Evolutionary conservation across 2,888 invertebrate species (phyloP), one percentile per base, ranked within the genome.

Genomic region (Branchipolynoe longqiensis): DNA sequence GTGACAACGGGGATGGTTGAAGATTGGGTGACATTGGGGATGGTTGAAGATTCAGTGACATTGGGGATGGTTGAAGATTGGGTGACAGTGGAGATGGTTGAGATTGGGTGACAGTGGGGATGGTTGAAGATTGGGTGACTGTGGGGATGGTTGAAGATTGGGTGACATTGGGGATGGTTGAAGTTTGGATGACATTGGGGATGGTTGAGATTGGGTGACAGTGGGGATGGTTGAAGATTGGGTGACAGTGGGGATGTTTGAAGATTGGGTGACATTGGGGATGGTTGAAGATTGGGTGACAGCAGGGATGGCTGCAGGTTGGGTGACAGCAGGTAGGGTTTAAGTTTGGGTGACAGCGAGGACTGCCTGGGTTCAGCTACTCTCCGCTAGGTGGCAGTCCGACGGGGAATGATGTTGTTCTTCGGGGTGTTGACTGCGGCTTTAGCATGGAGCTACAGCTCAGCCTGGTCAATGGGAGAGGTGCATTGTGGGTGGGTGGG

Each of bases 161-260:
- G n/a, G n/a, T n/a, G n/a, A n/a, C n/a, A n/a, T n/a, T n/a, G n/a
- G n/a, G n/a, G n/a, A n/a, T n/a, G n/a, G n/a, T n/a, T n/a, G n/a
- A n/a, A n/a, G n/a, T n/a, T n/a, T 1, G 82, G 82, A 82, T 82
- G 56, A 82, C 58, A 28, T 31, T 8, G 18, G 54, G 54, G 38
- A 6, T 22, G 12, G 8, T 22, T 48, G 18, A 25, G 31, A 18
- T 18, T 36, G 38, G 2, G 12, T n/a, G 2, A 28, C 25, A 41
- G 81, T 8, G 48, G 1, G 36, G 73, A 12, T 28, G 14, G 22
- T 25, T 14, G 25, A 33, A 54, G 14, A 31, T 25, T 31, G 36
- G 38, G 33, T 1, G 36, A 36, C 36, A 36, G 48, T 48, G 18
- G 8, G 18, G 8, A 48, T 8, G 48, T 12, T 18, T 48, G 8